phyloP scores from a whole-genome alignment of 2,113 vertebrate genomes.

The Rafetus swinhoei region DNA sequence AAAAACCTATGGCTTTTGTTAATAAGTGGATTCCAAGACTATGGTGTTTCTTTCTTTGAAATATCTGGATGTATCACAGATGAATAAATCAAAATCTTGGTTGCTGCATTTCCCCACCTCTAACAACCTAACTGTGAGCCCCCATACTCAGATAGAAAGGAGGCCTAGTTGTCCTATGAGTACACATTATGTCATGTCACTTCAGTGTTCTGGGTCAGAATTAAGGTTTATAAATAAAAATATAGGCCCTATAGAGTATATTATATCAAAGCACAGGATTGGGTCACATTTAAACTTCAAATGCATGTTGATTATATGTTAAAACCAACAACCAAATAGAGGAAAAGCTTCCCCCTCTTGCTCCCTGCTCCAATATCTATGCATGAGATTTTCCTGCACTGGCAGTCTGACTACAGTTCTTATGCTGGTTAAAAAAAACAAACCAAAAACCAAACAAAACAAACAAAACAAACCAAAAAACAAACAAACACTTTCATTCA shows the following conservation, averaged over 20 bases:
- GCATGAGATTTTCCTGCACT: neutral
- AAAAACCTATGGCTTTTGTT: neutral
- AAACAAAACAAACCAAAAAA: no score
- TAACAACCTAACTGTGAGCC: accelerated
- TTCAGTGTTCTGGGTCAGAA: neutral
- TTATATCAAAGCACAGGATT: neutral
- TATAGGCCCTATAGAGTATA: neutral
- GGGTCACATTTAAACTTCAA: neutral
- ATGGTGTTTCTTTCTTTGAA: neutral
- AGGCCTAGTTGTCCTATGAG: neutral
- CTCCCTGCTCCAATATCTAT: neutral
- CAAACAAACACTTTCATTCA: neutral
- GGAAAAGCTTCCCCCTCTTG: neutral
- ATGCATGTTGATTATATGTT: slow-evolving; percentile 2
- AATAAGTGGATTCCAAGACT: neutral
- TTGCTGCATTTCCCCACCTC: neutral
- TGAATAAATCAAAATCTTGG: neutral
- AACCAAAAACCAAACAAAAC: no score
- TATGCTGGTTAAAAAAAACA: neutral
- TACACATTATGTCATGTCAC: accelerated
- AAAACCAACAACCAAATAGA: neutral
- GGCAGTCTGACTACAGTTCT: neutral
- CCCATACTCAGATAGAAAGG: accelerated
- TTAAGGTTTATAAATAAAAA: neutral
- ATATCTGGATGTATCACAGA: accelerated